Conservation (phyloP, 1,140 invertebrate species). For the Drosophila mojavensis region DNA sequence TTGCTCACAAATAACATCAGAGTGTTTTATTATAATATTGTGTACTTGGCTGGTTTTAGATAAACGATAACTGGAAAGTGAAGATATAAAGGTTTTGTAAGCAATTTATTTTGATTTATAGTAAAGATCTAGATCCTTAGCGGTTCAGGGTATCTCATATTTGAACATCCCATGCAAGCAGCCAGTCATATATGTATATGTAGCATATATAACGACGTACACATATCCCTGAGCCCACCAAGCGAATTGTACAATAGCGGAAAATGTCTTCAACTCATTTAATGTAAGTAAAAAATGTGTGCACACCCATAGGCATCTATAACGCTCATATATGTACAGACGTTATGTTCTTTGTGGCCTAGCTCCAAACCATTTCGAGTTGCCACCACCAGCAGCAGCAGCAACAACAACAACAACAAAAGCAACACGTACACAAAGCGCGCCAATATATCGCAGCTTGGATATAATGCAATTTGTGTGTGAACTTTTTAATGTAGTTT, state of each 20-base stretch:
- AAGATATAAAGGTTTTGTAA: too few relatives aligned
- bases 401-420: slow-evolving; percentile 22
- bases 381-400: slow-evolving; percentile 15
- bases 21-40: too few relatives aligned
- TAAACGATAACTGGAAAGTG: too few relatives aligned
- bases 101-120: too few relatives aligned
- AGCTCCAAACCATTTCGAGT: slow-evolving; percentile 9
- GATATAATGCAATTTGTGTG: slow-evolving; percentile 81
- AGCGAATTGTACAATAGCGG: slow-evolving; percentile 63
- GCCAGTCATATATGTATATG: not conserved
- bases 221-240: slow-evolving; percentile 39
- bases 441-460: slow-evolving; percentile 74
- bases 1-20: too few relatives aligned
- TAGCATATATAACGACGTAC: slow-evolving; percentile 14
- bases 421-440: slow-evolving; percentile 42
- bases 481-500: slow-evolving; percentile 81
- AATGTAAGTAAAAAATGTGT: slow-evolving; percentile 46
- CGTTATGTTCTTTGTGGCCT: slow-evolving; percentile 57
- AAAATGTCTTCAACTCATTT: slow-evolving; percentile 63
- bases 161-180: not conserved
- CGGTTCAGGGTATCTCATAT: not conserved
- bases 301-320: slow-evolving; percentile 24
- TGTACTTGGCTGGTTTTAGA: too few relatives aligned
- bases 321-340: slow-evolving; percentile 34
- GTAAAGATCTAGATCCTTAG: too few relatives aligned